These are phyloP conservation scores for Drosophila prolongata DNA, from an alignment of 2,888 invertebrate genomes.

Conservation along the genomic window DNA sequence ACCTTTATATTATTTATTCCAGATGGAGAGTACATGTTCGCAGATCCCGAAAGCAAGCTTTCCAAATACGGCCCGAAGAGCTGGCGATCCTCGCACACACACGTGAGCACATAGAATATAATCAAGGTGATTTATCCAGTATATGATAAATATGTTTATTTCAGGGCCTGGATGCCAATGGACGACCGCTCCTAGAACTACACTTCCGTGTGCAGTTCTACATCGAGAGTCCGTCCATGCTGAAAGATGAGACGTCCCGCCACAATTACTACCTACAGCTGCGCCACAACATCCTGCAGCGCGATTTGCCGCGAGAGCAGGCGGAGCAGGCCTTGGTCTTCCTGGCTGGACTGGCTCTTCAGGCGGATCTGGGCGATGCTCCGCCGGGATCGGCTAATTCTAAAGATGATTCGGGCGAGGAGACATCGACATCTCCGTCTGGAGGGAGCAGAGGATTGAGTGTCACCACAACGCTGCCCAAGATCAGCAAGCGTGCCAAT, in stretches of 20 bases:
- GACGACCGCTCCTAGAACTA: constrained; percentile 94
- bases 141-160: background rate
- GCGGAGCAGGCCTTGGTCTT: constrained; percentile 89
- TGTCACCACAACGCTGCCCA: constrained; percentile 79
- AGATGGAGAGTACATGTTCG: constrained; percentile 98
- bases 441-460: constrained; percentile 22
- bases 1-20: constrained; percentile 82
- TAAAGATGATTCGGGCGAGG: constrained; percentile 73
- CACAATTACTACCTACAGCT: constrained; percentile 98
- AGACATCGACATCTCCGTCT: constrained; percentile 43
- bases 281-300: constrained; percentile 92
- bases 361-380: constrained; percentile 95
- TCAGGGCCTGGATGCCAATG: constrained; percentile 95
- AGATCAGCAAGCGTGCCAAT: constrained; percentile 79
- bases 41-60: constrained; percentile 97
- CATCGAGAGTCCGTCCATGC: constrained; percentile 94
- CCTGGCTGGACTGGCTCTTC: constrained; percentile 94
- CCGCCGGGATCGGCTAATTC: constrained; percentile 81
- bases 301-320: constrained; percentile 86
- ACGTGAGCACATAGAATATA: constrained; percentile 87
- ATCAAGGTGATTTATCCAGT: too few species aligned
- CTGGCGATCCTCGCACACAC: constrained; percentile 97
- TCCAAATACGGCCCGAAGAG: constrained; percentile 98
- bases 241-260: constrained; percentile 95
- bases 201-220: constrained; percentile 97